Percentiles rank a stretch among this genome's conserved stretches.
These are phyloP conservation scores for Catagonus wagneri DNA, from an alignment of 2,113 vertebrate genomes.

Conservation along the genomic window DNA sequence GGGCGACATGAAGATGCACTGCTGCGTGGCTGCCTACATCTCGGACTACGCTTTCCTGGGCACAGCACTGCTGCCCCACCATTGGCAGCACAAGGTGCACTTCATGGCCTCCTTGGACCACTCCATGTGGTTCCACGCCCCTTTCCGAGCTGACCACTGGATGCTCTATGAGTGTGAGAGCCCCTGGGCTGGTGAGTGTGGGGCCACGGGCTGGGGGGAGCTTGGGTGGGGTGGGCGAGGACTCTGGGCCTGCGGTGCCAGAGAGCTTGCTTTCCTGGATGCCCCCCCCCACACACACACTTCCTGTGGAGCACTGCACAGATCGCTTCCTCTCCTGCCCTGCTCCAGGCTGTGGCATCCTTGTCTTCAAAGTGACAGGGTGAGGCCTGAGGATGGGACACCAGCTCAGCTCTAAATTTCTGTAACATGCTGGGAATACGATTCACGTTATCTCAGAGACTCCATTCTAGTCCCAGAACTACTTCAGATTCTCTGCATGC, in stretches of 20 bases:
- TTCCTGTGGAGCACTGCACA: not conserved
- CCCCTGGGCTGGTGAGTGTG: slow-evolving; percentile 94
- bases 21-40: slow-evolving; percentile 96
- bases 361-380: slow-evolving; percentile 25
- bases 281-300: too few relatives aligned
- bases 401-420: not conserved
- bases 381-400: not conserved
- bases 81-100: slow-evolving; percentile 77
- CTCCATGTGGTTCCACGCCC: slow-evolving; percentile 97
- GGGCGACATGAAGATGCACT: slow-evolving; percentile 96
- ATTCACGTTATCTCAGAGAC: slow-evolving; percentile 2
- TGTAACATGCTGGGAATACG: not conserved
- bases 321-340: not conserved
- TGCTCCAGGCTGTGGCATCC: not conserved
- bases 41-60: slow-evolving; percentile 94
- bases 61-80: slow-evolving; percentile 91
- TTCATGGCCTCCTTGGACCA: slow-evolving; percentile 95
- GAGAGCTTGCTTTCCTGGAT: not conserved
- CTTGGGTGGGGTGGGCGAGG: not conserved
- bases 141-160: slow-evolving; percentile 96
- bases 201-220: not conserved
- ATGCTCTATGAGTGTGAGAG: slow-evolving; percentile 98
- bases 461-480: not conserved
- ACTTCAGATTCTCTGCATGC: not conserved
- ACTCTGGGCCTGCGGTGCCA: not conserved